Base-by-base conservation (phyloP, 2,888 invertebrate species). In the Tachystola acroxantha region DNA sequence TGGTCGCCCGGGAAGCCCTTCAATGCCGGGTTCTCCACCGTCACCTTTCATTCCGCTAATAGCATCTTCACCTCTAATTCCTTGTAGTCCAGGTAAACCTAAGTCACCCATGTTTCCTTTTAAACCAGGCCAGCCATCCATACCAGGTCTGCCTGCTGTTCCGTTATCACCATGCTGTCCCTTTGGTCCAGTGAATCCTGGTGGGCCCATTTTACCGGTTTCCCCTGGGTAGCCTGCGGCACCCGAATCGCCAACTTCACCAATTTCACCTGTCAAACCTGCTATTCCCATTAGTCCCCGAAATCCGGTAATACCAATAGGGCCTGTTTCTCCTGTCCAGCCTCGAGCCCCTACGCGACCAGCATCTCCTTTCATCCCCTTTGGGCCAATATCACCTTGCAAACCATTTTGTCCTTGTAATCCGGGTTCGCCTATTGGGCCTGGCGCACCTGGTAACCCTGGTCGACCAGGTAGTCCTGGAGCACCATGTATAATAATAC, bases 241-340 rank as follows among this genome's bases (percentile, higher is more conserved):
- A 43, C 98, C 97, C 54, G 88, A 88, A 63, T 91, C 91, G 28
- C 96, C 96, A 39, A 90, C 82, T 53, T 95, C 94, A 46, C 96
- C 96, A 64, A 44, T 90, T 10, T 45, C 39, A 14, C 73, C 73
- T 13, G 5, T 32, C 1, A 16, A 14, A 9, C 51, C 84, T 7
- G 91, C 90, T 34, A 42, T 53, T 40, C 78, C 79, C 19, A 57
- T 56, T 31, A 54, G 31, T 34, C 90, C 90, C 3, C 72, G 63
- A 22, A 72, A 58, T 20, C 90, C 90, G 11, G 57, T 53, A n/a
- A 62, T 63, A 6, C 90, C 90, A 26, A 44, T 51, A 7, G 33
- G 2, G 7, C 87, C 88, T 4, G 38, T 34, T 9, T 77, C 72
- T 25, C 90, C 90, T 4, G 36, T 43, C 34, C 39, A 38, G 19